phyloP scores from a whole-genome alignment of 2,797 vertebrate species.

The Pempheris klunzingeri region DNA sequence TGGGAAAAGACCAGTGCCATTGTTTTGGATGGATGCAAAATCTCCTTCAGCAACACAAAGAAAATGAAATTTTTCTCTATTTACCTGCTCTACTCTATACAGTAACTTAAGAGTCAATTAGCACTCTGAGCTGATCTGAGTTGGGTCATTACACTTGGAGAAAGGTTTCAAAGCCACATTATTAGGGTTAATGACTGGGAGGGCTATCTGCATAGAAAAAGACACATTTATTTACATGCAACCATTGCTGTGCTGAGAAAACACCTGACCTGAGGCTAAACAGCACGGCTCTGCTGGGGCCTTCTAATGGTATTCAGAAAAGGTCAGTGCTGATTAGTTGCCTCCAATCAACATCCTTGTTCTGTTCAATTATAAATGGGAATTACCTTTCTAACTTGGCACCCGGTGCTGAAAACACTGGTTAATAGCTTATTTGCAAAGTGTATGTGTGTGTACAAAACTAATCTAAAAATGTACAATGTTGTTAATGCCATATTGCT shows the following conservation, averaged over 20 bases:
- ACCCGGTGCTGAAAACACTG: slow-evolving; percentile 13
- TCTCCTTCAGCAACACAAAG: slow-evolving; percentile 20
- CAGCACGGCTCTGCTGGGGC: slow-evolving; percentile 15
- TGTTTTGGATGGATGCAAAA: slow-evolving; percentile 12
- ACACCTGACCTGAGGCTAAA: slow-evolving; percentile 66
- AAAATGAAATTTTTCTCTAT: slow-evolving; percentile 28
- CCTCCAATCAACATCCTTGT: slow-evolving; percentile 53
- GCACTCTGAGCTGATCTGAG: slow-evolving; percentile 51
- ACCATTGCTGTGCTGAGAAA: slow-evolving; percentile 37
- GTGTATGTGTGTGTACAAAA: background rate
- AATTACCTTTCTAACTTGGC: slow-evolving; percentile 29
- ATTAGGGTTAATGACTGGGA: slow-evolving; percentile 66
- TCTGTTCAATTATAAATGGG: slow-evolving; percentile 42
- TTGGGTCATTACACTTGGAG: slow-evolving; percentile 56
- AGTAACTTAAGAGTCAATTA: slow-evolving; percentile 56
- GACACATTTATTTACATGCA: slow-evolving; percentile 54
- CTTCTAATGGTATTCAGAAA: slow-evolving; percentile 34
- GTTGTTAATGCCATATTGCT: slow-evolving; percentile 10
- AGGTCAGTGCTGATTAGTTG: slow-evolving; percentile 55
- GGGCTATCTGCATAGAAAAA: slow-evolving; percentile 41
- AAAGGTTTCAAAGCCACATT: slow-evolving; percentile 49
- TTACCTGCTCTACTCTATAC: slow-evolving; percentile 42
- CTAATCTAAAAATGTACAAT: background rate
- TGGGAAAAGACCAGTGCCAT: background rate
- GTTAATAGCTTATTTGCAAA: slow-evolving; percentile 19